Evolutionary conservation across 2,888 invertebrate species (phyloP).

Genomic region (Lasioglossum villosulum): DNA sequence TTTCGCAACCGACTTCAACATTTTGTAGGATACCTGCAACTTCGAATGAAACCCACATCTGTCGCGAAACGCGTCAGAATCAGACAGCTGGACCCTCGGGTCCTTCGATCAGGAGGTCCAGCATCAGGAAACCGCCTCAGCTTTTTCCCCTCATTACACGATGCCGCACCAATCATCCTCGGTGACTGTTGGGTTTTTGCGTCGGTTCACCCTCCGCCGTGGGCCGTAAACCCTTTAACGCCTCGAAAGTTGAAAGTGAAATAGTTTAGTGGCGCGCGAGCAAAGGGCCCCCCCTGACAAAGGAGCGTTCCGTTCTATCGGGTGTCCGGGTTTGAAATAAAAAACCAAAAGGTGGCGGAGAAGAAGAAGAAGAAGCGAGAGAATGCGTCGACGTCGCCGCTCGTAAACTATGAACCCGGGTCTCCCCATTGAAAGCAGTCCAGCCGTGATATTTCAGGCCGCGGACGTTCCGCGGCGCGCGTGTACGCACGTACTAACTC

Average conservation of each 20-base stretch:
- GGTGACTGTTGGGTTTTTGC: slow-evolving; percentile 28
- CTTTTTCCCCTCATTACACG: slow-evolving; percentile 30
- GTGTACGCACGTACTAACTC: slow-evolving; percentile 12
- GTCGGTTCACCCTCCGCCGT: slow-evolving; percentile 27
- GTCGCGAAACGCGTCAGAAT: neutral
- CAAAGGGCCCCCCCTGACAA: slow-evolving; percentile 63
- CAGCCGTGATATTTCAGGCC: slow-evolving; percentile 76
- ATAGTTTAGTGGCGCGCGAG: slow-evolving; percentile 69
- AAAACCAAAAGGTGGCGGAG: neutral
- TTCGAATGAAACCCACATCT: neutral
- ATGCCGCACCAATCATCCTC: slow-evolving; percentile 30
- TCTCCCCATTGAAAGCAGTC: slow-evolving; percentile 69
- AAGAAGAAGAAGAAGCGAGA: slow-evolving; percentile 36
- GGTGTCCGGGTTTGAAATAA: slow-evolving; percentile 57
- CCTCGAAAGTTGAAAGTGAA: slow-evolving; percentile 70
- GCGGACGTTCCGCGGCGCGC: slow-evolving; percentile 58
- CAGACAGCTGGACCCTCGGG: neutral
- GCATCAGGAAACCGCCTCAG: neutral
- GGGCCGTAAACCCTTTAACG: slow-evolving; percentile 64
- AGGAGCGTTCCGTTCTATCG: slow-evolving; percentile 64
- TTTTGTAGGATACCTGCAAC: neutral
- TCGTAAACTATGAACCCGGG: slow-evolving; percentile 68
- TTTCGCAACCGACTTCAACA: neutral
- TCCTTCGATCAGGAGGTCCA: neutral
- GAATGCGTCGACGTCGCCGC: slow-evolving; percentile 35